phyloP scores from a whole-genome alignment of 2,888 invertebrate species.

The Autographa gamma region DNA sequence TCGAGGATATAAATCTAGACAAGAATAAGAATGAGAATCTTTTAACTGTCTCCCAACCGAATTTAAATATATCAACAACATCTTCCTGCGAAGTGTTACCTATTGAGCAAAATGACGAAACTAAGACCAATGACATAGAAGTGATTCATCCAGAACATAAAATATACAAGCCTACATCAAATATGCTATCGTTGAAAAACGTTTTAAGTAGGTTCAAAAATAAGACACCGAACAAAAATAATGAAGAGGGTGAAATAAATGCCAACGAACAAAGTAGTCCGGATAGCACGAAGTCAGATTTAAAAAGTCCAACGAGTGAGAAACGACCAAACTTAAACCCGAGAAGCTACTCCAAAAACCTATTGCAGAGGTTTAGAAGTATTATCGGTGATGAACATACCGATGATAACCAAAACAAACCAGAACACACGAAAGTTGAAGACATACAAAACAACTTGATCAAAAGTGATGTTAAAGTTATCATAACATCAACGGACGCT shows the following conservation, averaged over 20 bases:
- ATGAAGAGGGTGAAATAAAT: slow-evolving; percentile 79
- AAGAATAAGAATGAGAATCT: slow-evolving; percentile 78
- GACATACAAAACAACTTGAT: slow-evolving; percentile 63
- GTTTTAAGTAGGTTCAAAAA: slow-evolving; percentile 88
- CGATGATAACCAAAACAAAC: slow-evolving; percentile 77
- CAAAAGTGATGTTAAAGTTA: slow-evolving; percentile 80
- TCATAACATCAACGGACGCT: slow-evolving; percentile 78
- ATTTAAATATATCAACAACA: slow-evolving; percentile 86
- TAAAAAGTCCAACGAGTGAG: slow-evolving; percentile 81
- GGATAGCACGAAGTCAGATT: slow-evolving; percentile 75
- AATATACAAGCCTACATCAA: slow-evolving; percentile 91
- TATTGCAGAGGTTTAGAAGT: slow-evolving; percentile 85
- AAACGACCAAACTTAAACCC: slow-evolving; percentile 83
- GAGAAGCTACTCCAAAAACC: slow-evolving; percentile 83
- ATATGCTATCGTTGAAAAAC: slow-evolving; percentile 87
- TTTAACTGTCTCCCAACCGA: slow-evolving; percentile 78
- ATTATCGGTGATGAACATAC: slow-evolving; percentile 86
- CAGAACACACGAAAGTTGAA: slow-evolving; percentile 61
- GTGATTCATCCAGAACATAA: slow-evolving; percentile 94
- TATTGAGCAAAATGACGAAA: slow-evolving; percentile 77
- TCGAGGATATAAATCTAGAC: slow-evolving; percentile 78
- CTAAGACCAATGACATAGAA: slow-evolving; percentile 81
- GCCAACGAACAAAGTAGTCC: slow-evolving; percentile 81
- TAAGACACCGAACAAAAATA: slow-evolving; percentile 78
- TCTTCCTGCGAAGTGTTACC: slow-evolving; percentile 88